phyloP scores from a whole-genome alignment of 2,888 invertebrate species.

The Tinea pellionella region DNA sequence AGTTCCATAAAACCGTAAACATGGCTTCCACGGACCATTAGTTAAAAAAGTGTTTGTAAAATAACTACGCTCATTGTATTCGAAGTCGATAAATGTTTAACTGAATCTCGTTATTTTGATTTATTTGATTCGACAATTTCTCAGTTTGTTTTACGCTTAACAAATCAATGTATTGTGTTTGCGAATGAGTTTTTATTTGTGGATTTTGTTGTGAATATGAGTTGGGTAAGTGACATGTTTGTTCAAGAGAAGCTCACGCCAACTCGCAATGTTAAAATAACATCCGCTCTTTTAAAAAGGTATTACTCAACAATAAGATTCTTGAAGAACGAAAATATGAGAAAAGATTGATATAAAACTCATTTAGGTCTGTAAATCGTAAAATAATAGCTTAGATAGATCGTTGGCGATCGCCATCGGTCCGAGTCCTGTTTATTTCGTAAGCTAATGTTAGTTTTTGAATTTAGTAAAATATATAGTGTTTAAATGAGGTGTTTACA shows the following conservation, averaged over 20 bases:
- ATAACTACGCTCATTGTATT: constrained; percentile 32
- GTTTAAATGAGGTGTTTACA: constrained; percentile 51
- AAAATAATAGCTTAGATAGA: too few species aligned
- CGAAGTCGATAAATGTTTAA: constrained; percentile 48
- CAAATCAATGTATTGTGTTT: background rate
- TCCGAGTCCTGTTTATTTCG: background rate
- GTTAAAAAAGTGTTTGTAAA: constrained; percentile 55
- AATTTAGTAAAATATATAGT: constrained; percentile 52
- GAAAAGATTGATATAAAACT: too few species aligned
- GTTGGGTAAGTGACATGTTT: background rate
- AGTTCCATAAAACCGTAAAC: constrained; percentile 50
- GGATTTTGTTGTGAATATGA: background rate
- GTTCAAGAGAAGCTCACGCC: background rate
- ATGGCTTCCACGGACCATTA: constrained; percentile 54
- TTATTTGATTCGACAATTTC: constrained; percentile 47
- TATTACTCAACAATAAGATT: background rate
- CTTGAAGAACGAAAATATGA: too few species aligned
- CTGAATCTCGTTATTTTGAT: constrained; percentile 52
- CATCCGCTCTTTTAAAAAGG: background rate
- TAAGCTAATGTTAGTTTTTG: constrained; percentile 42
- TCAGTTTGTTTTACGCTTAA: background rate
- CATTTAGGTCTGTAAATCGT: too few species aligned
- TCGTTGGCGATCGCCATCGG: too few species aligned
- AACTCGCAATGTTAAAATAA: background rate
- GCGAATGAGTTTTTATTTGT: constrained; percentile 4